Evolutionary conservation across 2,113 vertebrate genomes (phyloP).

Genomic region (Pandion haliaetus): DNA sequence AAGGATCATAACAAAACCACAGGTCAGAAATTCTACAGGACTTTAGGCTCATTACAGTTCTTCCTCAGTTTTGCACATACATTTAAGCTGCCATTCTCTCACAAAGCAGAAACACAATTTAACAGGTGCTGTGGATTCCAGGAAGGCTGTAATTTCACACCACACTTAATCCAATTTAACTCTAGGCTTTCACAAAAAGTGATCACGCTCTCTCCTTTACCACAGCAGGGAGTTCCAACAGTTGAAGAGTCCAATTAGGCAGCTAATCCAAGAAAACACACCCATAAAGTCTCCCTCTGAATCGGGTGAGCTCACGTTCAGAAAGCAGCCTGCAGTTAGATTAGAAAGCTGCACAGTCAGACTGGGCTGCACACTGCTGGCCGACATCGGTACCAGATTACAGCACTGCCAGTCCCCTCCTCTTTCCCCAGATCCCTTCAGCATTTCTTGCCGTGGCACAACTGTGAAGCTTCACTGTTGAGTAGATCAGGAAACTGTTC

Average conservation of each 20-base stretch:
- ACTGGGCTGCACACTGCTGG: neutral
- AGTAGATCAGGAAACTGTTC: neutral
- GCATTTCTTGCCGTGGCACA: neutral
- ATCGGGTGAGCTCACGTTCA: neutral
- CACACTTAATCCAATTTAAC: neutral
- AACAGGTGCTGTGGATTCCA: neutral
- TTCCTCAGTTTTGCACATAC: neutral
- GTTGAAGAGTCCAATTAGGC: neutral
- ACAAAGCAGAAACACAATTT: neutral
- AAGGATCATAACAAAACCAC: neutral
- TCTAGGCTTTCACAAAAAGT: neutral
- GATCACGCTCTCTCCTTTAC: neutral
- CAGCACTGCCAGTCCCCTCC: neutral
- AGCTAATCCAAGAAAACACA: neutral
- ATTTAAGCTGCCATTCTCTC: neutral
- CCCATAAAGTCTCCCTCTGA: neutral
- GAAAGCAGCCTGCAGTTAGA: neutral
- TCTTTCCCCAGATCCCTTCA: neutral
- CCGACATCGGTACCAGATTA: neutral
- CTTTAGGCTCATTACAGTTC: neutral
- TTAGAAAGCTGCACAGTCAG: neutral
- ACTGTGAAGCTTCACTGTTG: neutral
- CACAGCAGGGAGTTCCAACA: neutral
- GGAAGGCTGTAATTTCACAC: neutral
- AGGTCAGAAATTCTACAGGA: neutral